Conservation (phyloP, 2,113 vertebrate genomes). For the Pseudopipra pipra region DNA sequence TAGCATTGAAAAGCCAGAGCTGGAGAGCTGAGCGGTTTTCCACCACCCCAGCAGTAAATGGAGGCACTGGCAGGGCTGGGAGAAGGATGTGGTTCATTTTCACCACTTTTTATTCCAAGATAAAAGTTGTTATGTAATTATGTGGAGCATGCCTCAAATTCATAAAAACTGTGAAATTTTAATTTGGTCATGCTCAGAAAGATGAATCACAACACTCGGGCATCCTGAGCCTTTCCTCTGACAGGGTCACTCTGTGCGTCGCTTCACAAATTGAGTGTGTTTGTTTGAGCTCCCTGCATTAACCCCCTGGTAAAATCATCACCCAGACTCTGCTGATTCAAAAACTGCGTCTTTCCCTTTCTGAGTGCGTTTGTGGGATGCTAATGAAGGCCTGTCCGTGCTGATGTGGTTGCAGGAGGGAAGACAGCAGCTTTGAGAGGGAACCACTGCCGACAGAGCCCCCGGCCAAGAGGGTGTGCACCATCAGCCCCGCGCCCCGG, state of each 20-base stretch:
- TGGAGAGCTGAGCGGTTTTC: neutral
- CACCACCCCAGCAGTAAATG: neutral
- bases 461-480: constrained; percentile 92
- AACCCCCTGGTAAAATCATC: neutral
- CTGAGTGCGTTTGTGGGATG: fast-evolving
- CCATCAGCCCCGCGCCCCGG: constrained; percentile 95
- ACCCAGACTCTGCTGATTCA: neutral
- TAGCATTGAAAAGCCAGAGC: neutral
- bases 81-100: neutral
- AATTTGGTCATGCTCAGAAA: constrained; percentile 6
- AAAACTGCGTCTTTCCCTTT: neutral
- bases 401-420: constrained; percentile 71
- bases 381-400: neutral
- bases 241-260: neutral
- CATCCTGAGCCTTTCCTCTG: neutral
- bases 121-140: constrained; percentile 32
- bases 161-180: constrained; percentile 49
- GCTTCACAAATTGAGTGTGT: neutral
- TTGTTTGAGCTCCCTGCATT: neutral
- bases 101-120: neutral
- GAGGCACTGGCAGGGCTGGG: neutral
- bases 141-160: neutral
- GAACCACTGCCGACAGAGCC: constrained; percentile 85
- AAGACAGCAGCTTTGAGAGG: constrained; percentile 92
- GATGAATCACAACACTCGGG: neutral